phyloP scores from a whole-genome alignment of 1,140 invertebrate species.

The Drosophila nikananu region DNA sequence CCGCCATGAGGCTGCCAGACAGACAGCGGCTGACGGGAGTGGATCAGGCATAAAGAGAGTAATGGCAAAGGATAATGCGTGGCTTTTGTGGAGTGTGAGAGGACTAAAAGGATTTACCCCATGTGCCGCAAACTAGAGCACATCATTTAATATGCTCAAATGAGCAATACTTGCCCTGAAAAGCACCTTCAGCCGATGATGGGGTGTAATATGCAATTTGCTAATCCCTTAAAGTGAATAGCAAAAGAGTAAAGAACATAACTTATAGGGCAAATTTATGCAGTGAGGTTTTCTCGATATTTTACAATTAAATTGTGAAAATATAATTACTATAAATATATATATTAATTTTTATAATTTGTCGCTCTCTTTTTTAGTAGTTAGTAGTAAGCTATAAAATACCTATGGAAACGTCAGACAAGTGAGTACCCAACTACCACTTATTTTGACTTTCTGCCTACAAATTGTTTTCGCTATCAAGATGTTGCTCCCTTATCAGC shows the following conservation, averaged over 20 bases:
- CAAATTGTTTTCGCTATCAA: conserved; percentile 13
- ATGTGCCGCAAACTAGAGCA: conserved; percentile 17
- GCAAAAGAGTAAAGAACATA: background rate
- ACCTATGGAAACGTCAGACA: background rate
- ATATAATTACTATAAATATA: too few species aligned
- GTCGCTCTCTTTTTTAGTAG: too few species aligned
- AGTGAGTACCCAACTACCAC: background rate
- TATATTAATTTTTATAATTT: too few species aligned
- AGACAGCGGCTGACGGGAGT: conserved; percentile 4
- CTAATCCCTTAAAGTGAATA: conserved; percentile 19
- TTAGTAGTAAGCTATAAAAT: too few species aligned
- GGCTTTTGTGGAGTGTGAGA: conserved; percentile 39
- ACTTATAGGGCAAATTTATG: too few species aligned
- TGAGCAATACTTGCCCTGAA: conserved; percentile 28
- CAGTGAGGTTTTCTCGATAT: too few species aligned
- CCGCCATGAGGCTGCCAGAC: background rate
- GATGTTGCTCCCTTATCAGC: conserved; percentile 3
- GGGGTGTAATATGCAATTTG: conserved; percentile 20
- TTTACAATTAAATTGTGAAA: too few species aligned
- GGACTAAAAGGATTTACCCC: conserved; percentile 49
- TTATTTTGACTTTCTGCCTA: background rate
- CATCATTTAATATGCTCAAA: conserved; percentile 54
- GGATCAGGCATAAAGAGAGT: conserved; percentile 22
- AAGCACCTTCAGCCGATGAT: conserved; percentile 17
- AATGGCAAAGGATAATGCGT: conserved; percentile 49